These are phyloP conservation scores for Stomatorhinus walkeri DNA, from an alignment of 2,797 vertebrate genomes.

Conservation along the genomic window DNA sequence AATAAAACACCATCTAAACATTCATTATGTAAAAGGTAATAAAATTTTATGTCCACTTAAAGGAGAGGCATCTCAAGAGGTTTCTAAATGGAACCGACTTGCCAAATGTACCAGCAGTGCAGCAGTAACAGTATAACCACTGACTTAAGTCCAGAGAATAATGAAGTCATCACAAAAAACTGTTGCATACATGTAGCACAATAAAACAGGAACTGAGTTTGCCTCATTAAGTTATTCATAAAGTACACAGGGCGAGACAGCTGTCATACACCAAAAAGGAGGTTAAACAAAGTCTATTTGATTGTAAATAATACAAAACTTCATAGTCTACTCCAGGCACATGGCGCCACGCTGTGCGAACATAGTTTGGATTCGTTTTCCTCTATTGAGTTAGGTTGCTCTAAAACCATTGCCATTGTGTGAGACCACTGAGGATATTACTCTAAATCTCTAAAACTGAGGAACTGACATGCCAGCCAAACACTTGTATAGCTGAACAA, in stretches of 20 bases:
- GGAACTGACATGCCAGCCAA: slow-evolving; percentile 8
- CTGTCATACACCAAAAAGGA: slow-evolving; percentile 55
- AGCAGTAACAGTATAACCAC: slow-evolving; percentile 84
- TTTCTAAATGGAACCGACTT: slow-evolving; percentile 59
- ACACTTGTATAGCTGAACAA: slow-evolving; percentile 28
- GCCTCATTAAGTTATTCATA: slow-evolving; percentile 77
- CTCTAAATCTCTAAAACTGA: slow-evolving; percentile 20
- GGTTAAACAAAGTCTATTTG: slow-evolving; percentile 71
- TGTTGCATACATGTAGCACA: slow-evolving; percentile 75
- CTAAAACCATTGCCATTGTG: slow-evolving; percentile 35
- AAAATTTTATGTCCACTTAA: slow-evolving; percentile 58
- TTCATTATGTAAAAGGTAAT: slow-evolving; percentile 45
- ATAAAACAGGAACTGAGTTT: slow-evolving; percentile 71
- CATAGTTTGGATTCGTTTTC: slow-evolving; percentile 39
- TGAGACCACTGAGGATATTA: slow-evolving; percentile 32
- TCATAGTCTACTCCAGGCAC: slow-evolving; percentile 80
- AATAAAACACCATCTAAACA: slow-evolving; percentile 47
- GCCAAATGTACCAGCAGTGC: slow-evolving; percentile 78
- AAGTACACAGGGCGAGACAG: slow-evolving; percentile 74
- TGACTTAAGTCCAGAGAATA: slow-evolving; percentile 74
- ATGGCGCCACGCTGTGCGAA: slow-evolving; percentile 61
- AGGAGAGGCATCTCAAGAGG: slow-evolving; percentile 51
- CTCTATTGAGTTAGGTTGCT: neutral
- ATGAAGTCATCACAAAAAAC: slow-evolving; percentile 80
- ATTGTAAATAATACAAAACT: slow-evolving; percentile 71